phyloP scores from a whole-genome alignment of 2,888 invertebrate species.

The Holacanthella duospinosa region DNA sequence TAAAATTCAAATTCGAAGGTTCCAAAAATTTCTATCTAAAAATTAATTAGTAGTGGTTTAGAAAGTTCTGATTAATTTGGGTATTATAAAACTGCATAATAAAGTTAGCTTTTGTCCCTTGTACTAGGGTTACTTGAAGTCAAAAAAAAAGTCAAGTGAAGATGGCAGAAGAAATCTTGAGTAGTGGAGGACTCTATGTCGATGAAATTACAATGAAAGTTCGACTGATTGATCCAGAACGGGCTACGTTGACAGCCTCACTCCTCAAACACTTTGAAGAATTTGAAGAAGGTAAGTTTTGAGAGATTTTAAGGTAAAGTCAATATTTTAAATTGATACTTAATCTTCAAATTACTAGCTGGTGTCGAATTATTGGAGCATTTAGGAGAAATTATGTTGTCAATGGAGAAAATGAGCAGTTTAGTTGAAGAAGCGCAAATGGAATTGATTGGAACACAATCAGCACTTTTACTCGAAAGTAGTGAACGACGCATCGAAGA shows the following conservation, averaged over 20 bases:
- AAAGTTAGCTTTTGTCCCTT: no score
- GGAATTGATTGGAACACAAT: neutral
- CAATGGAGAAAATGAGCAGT: slow-evolving; percentile 10
- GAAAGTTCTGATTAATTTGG: no score
- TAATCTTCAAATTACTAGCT: neutral
- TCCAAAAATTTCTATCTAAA: no score
- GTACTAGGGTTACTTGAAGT: no score
- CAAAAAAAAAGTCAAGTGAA: no score
- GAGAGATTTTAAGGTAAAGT: neutral
- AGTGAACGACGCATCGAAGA: slow-evolving; percentile 6
- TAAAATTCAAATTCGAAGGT: no score
- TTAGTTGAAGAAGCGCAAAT: slow-evolving; percentile 3
- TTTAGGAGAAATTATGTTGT: neutral
- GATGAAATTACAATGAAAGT: neutral
- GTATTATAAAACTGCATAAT: no score
- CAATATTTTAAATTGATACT: no score
- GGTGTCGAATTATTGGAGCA: neutral
- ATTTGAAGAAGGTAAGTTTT: neutral
- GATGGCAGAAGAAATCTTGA: neutral
- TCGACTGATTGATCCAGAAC: neutral
- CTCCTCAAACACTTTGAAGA: neutral
- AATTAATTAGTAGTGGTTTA: no score
- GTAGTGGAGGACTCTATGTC: neutral
- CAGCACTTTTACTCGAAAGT: neutral
- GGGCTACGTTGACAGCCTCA: neutral